These are phyloP conservation scores for Drosophila maculinotata DNA, from an alignment of 2,888 invertebrate species.

Conservation along the genomic window DNA sequence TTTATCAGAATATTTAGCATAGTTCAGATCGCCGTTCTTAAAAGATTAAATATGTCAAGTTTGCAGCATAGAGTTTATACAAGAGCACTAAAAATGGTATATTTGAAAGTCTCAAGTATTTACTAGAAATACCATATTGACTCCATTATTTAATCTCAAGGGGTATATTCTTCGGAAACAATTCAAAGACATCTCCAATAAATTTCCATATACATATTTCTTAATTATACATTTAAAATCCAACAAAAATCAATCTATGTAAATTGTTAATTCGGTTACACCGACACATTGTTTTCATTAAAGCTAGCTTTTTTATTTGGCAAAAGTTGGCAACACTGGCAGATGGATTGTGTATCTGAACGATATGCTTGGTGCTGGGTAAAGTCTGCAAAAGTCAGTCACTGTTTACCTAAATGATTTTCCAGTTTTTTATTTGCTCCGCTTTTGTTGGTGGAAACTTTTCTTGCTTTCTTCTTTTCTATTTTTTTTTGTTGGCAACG, in stretches of 20 bases:
- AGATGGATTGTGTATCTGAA: constrained; percentile 18
- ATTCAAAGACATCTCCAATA: too few relatives aligned
- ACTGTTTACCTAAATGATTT: constrained; percentile 80
- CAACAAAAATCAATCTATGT: background rate
- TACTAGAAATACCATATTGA: too few relatives aligned
- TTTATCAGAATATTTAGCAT: too few relatives aligned
- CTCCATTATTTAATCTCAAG: too few relatives aligned
- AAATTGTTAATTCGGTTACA: background rate
- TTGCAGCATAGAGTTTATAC: too few relatives aligned
- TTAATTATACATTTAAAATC: background rate
- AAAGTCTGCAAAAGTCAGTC: constrained; percentile 70
- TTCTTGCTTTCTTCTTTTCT: constrained; percentile 8
- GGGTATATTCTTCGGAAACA: too few relatives aligned
- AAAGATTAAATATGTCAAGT: too few relatives aligned
- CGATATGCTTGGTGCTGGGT: constrained; percentile 28
- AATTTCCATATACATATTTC: too few relatives aligned
- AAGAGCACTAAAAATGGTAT: too few relatives aligned
- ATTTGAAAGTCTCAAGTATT: too few relatives aligned
- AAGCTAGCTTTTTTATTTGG: background rate
- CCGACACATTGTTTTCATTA: background rate
- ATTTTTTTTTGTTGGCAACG: constrained; percentile 30
- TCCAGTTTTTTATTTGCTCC: constrained; percentile 59
- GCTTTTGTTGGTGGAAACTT: constrained; percentile 49
- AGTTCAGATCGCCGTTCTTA: too few relatives aligned
- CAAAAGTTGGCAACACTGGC: constrained; percentile 5